Evolutionary conservation across 2,888 invertebrate species (phyloP).

Genomic region (Celastrina argiolus): DNA sequence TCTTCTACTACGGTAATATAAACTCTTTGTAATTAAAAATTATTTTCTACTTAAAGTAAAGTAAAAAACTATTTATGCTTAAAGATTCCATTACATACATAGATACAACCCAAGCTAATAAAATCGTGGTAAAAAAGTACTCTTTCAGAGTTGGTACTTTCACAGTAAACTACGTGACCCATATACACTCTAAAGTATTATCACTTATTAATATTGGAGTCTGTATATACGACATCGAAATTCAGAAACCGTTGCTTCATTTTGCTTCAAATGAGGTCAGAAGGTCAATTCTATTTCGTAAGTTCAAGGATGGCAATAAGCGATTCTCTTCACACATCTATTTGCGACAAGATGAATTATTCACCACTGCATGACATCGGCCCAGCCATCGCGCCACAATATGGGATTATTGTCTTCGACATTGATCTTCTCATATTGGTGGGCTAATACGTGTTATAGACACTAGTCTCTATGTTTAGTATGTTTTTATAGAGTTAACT

Average conservation of each 20-base stretch:
- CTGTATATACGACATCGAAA: background rate
- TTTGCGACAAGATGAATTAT: constrained; percentile 26
- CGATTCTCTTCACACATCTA: background rate
- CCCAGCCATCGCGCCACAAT: constrained; percentile 34
- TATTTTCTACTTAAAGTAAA: no score
- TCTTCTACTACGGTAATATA: no score
- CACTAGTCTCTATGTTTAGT: background rate
- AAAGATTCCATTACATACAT: no score
- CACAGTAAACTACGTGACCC: no score
- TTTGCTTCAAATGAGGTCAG: background rate
- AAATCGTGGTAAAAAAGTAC: no score
- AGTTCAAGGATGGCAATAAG: background rate
- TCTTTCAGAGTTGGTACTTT: no score
- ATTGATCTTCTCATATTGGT: constrained; percentile 29
- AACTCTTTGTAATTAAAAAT: no score
- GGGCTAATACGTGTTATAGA: background rate
- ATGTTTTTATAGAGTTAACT: no score
- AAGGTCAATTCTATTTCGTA: background rate
- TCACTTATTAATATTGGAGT: no score
- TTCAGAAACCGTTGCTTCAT: background rate
- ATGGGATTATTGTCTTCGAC: constrained; percentile 36
- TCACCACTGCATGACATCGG: constrained; percentile 29
- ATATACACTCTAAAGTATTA: no score
- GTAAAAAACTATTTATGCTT: no score
- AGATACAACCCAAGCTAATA: no score